These are phyloP conservation scores for Brachyhypopomus gauderio DNA, from an alignment of 2,113 vertebrate species.

Conservation along the genomic window DNA sequence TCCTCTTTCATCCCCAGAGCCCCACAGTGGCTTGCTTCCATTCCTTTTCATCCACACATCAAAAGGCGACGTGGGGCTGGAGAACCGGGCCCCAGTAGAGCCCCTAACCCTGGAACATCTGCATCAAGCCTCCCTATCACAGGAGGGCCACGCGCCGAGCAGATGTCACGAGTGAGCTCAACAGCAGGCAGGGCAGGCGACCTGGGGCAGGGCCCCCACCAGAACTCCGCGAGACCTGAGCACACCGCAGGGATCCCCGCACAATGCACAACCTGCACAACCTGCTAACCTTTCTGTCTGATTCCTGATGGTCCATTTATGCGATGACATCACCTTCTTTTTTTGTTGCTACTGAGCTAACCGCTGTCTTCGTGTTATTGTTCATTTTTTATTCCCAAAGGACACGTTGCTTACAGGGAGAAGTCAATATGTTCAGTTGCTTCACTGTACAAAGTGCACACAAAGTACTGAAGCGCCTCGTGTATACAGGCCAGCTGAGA, in stretches of 20 bases:
- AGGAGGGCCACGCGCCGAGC: conserved; percentile 84
- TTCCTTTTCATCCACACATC: conserved; percentile 91
- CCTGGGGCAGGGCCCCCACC: conserved; percentile 45
- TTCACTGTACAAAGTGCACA: no score
- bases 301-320: conserved; percentile 44
- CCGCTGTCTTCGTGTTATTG: conserved; percentile 48
- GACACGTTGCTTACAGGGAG: no score
- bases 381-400: conserved; percentile 40
- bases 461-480: no score
- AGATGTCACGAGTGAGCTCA: conserved; percentile 81
- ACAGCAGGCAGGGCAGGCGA: conserved; percentile 60
- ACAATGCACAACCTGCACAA: no score
- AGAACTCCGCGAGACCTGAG: conserved; percentile 56
- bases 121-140: conserved; percentile 79
- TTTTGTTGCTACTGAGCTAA: conserved; percentile 41
- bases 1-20: conserved; percentile 38
- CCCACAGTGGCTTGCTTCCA: conserved; percentile 77
- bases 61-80: conserved; percentile 76
- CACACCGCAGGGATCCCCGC: conserved; percentile 55
- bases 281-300: conserved; percentile 39
- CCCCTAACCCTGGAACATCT: conserved; percentile 86
- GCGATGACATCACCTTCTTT: conserved; percentile 40
- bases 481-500: background rate
- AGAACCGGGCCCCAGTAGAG: conserved; percentile 79
- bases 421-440: no score